phyloP scores from a whole-genome alignment of 2,797 vertebrate genomes.

The Thamnophis elegans region DNA sequence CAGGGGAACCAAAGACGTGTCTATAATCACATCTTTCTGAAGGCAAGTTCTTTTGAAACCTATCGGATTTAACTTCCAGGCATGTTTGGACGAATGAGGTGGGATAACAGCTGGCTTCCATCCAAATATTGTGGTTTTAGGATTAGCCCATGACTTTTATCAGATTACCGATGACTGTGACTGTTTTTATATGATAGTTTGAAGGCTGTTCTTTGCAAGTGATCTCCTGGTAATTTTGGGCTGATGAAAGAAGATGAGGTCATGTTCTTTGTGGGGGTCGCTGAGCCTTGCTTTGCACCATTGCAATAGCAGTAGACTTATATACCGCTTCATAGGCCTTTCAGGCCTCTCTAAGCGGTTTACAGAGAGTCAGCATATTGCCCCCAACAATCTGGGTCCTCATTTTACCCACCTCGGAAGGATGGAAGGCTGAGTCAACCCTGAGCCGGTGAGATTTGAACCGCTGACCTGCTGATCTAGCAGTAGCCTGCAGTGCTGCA shows the following conservation, averaged over 20 bases:
- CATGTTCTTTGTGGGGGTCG: conserved; percentile 47
- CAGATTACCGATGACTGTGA: neutral
- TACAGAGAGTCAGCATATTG: too few relatives aligned
- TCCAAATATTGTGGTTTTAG: conserved; percentile 12
- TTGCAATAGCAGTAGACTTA: too few relatives aligned
- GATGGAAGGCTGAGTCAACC: too few relatives aligned
- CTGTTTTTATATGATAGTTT: conserved; percentile 19
- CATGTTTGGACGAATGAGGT: conserved; percentile 8
- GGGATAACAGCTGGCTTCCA: neutral
- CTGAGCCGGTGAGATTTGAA: too few relatives aligned
- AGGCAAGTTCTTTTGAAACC: conserved; percentile 7
- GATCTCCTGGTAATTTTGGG: neutral
- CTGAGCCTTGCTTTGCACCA: conserved; percentile 38
- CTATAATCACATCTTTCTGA: conserved; percentile 2
- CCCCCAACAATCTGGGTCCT: too few relatives aligned
- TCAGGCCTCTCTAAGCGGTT: too few relatives aligned
- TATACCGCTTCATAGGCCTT: too few relatives aligned
- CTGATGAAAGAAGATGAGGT: conserved; percentile 43
- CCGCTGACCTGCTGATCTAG: too few relatives aligned
- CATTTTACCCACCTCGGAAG: too few relatives aligned
- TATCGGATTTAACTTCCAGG: neutral
- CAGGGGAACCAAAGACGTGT: neutral
- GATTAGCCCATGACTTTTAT: conserved; percentile 18
- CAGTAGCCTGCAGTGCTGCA: too few relatives aligned
- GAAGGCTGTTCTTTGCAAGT: conserved; percentile 20